Evolutionary conservation across 2,888 invertebrate genomes (phyloP).

Genomic region (Priocnemis perturbator): DNA sequence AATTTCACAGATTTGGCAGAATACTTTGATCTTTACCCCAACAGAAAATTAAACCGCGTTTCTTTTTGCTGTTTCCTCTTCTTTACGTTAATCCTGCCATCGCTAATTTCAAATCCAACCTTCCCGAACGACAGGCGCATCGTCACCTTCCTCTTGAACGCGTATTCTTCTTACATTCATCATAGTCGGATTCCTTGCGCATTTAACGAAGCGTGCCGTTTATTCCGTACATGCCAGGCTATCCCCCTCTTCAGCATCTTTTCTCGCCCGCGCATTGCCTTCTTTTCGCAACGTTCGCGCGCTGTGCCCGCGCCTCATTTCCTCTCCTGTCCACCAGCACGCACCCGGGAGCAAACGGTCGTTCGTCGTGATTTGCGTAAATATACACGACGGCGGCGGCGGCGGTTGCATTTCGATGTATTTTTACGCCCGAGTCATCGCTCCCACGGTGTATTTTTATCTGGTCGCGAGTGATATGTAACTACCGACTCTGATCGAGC

Average conservation of each 20-base stretch:
- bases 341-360: slow-evolving; percentile 37
- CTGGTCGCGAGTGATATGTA: slow-evolving; percentile 62
- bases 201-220: too few species aligned
- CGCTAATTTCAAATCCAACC: too few species aligned
- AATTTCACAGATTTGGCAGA: too few species aligned
- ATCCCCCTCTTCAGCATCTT: neutral
- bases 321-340: slow-evolving; percentile 49
- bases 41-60: too few species aligned
- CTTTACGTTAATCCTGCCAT: too few species aligned
- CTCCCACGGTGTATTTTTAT: slow-evolving; percentile 75
- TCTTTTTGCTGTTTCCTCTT: too few species aligned
- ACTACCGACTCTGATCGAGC: slow-evolving; percentile 36
- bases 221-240: too few species aligned
- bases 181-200: too few species aligned
- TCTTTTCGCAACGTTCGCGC: slow-evolving; percentile 26
- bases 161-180: too few species aligned
- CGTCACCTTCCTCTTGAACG: too few species aligned
- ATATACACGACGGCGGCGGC: slow-evolving; percentile 40
- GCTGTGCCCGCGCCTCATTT: slow-evolving; percentile 25
- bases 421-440: slow-evolving; percentile 75
- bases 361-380: slow-evolving; percentile 42
- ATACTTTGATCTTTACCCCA: too few species aligned
- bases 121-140: too few species aligned
- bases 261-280: slow-evolving; percentile 13
- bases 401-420: slow-evolving; percentile 70